Base-by-base conservation (phyloP, 2,113 vertebrate species). In the Sterna hirundo region DNA sequence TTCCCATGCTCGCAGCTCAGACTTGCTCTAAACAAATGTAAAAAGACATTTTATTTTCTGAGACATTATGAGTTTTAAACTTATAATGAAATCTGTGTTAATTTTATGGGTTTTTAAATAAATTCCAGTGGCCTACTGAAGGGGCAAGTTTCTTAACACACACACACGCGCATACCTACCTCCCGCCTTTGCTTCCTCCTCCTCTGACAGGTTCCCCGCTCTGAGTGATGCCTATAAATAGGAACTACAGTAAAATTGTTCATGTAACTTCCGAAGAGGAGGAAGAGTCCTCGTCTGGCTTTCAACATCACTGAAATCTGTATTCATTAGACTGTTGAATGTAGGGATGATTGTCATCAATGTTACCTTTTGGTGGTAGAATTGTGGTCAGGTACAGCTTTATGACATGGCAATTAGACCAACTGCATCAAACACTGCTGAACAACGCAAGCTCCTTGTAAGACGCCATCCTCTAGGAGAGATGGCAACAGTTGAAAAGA, bases 371-470 rank as follows among this genome's bases (percentile, higher is more conserved):
- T 77, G 40, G 13, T 30, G 29, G 36, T 32, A 47, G n/a, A 42
- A 70, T 57, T 1, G 2, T 52, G 68, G 32, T 66, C 51, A 55
- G n/a, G 25, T 38, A 7, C 18, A 46, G 29, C 76, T 92, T 84
- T 26, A 11, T 64, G 52, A 21, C 6, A 4, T 1, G 13, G 25
- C 55, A n/a, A 2, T 55, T 36, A 46, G 19, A 21, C 71, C 71
- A 69, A 4, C 10, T 2, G 25, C 3, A 5, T 15, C 1, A 0
- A 75, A 32, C 51, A 6, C 32, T 60, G 49, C 22, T 54, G 9
- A 71, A 22, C n/a, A 62, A 32, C 27, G 32, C 44, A 51, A 65
- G 44, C 46, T 65, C 34, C 49, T 68, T 5, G 0, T 32, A 7
- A 76, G 46, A 44, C 61, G 18, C 62, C 52, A 30, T 86, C 15